Evolutionary conservation across 2,888 invertebrate genomes (phyloP), one percentile per base, ranked within the genome.

Genomic region (Ectemnius cavifrons): DNA sequence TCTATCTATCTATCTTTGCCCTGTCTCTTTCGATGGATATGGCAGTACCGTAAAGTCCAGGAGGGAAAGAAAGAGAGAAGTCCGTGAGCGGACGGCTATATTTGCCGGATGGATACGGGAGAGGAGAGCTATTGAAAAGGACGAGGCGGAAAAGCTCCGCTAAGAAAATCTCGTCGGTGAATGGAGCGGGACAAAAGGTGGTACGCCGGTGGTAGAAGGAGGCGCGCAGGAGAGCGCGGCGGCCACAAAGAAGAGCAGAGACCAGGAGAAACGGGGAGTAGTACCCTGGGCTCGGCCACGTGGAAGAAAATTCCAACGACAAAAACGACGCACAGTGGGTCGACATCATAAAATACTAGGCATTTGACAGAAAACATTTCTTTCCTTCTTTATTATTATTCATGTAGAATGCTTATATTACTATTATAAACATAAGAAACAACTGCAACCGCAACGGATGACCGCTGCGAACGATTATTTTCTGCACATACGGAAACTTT

Each of bases 101-200:
- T 67, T 69, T 67, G 56, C 47, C 37, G 70, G 68, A 49, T 62
- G 61, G 73, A 73, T 63, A 58, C 61, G 27, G 37, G 5, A 37
- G 37, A 37, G 37, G 37, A 37, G 37, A n/a, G 60, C 70, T 49
- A 67, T 73, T 70, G 73, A 64, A 71, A 73, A 61, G 65, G 37
- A 52, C 67, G 45, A 52, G n/a, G 60, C 47, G 63, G 67, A 69
- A 71, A 65, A 66, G 59, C 72, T 23, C 66, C 56, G 67, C 6
- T 60, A 63, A 63, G 71, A 67, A 71, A 71, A 77, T 63, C 63
- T 78, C 58, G 67, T 66, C 65, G 77, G 64, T 58, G 67, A 74
- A 77, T 66, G 74, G 63, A 8, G 37, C 67, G 8, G 63, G 65
- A 71, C 73, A 77, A 74, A 67, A 56, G 58, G 37, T 14, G 13